Evolutionary conservation across 2,888 invertebrate genomes (phyloP).

Genomic region (Operophtera brumata): DNA sequence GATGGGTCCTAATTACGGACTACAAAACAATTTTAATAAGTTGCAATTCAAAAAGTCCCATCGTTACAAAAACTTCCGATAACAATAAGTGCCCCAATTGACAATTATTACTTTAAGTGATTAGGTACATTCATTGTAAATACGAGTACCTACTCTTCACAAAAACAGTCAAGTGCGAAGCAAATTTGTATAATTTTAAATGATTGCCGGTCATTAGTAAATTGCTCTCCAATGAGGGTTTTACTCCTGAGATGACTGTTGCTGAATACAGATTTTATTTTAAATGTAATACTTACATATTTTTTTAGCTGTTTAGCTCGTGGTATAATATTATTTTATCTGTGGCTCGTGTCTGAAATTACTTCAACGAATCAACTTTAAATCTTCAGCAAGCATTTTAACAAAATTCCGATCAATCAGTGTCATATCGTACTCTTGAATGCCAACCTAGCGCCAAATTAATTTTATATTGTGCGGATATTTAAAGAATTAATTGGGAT

Average conservation of each 20-base stretch:
- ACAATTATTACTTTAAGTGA: constrained; percentile 34
- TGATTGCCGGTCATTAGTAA: constrained; percentile 54
- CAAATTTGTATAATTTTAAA: constrained; percentile 51
- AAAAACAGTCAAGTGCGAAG: constrained; percentile 42
- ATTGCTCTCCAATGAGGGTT: constrained; percentile 39
- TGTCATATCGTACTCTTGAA: no score
- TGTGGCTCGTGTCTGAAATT: no score
- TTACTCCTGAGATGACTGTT: constrained; percentile 1
- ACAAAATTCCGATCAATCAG: no score
- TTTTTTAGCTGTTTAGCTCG: no score
- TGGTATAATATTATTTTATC: no score
- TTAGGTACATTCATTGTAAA: constrained; percentile 47
- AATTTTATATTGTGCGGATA: no score
- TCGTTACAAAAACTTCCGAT: constrained; percentile 36
- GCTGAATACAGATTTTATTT: constrained; percentile 8
- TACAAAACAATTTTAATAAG: constrained; percentile 44
- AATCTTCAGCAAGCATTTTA: no score
- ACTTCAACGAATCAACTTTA: no score
- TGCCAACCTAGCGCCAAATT: no score
- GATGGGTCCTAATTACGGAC: constrained; percentile 45
- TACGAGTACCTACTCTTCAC: constrained; percentile 26
- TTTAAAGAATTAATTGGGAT: no score
- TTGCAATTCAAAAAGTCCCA: constrained; percentile 41
- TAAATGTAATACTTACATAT: not conserved
- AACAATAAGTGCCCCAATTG: constrained; percentile 29